Evolutionary conservation across 2,888 invertebrate species (phyloP), one percentile per base, ranked within the genome.

Genomic region (Tenthredo livida): DNA sequence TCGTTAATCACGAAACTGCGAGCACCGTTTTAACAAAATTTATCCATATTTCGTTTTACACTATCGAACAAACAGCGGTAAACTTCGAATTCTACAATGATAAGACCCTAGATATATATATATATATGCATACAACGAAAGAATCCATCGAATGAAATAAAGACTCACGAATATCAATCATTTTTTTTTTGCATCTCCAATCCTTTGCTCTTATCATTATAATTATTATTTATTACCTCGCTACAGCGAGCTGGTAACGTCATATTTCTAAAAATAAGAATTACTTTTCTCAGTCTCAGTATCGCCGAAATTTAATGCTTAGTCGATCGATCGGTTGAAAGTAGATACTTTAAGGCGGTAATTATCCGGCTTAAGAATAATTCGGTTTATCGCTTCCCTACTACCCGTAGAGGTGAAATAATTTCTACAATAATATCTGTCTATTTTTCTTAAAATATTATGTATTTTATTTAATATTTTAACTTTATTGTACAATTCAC

Each of bases 391-490:
- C 12, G 25, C 9, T 33, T 33, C 33, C 61, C 25, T 25, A 10
- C 9, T 2, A 7, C 54, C n/a, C 61, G 2, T 25, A 25, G 12
- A 61, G 21, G 25, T 61, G 10, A 61, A 67, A 67, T 17, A 33
- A 67, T 67, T 33, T 17, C 1, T 5, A 5, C n/a, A 33, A 65
- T 3, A 65, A 25, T 61, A 12, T 72, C 15, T 72, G 17, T 17
- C 1, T 21, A 80, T 7, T 80, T 61, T 37, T 7, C n/a, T 67
- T 47, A 70, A 83, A 70, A 83, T 83, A 83, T 70, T 12, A n/a
- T n/a, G 67, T 25, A 43, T 29, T 67, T 83, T 70, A 83, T 83
- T 83, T 37, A 83, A 67, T 83, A 37, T 43, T 67, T 47, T n/a
- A 61, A 50, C 4, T 37, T 37, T 37, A 37, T 54, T 78, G n/a